Percentiles rank a stretch among this genome's conserved stretches.
Conservation (phyloP, 1,140 invertebrate species). For the Rhopalosiphum maidis region DNA sequence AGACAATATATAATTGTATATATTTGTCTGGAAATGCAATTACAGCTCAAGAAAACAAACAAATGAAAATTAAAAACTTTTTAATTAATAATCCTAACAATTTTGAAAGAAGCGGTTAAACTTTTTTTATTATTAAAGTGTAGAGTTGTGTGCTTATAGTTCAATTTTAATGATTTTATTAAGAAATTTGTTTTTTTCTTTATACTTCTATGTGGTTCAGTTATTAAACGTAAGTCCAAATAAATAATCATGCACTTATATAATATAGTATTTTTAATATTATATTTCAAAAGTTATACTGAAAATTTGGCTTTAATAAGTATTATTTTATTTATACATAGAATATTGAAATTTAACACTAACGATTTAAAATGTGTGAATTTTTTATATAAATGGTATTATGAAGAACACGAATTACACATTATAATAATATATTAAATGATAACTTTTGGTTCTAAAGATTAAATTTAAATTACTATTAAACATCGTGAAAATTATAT, state of each 20-base stretch:
- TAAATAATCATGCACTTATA: not conserved
- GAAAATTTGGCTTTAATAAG: not conserved
- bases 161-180: not conserved
- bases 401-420: not conserved
- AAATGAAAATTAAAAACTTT: constrained; percentile 10
- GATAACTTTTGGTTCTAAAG: not conserved
- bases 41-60: not conserved
- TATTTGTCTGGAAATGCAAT: not conserved
- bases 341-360: not conserved
- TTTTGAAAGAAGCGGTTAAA: not conserved
- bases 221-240: not conserved
- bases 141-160: not conserved
- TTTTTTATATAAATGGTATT: not conserved
- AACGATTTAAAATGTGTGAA: not conserved
- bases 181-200: not conserved
- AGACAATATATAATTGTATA: not conserved
- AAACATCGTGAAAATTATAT: not conserved
- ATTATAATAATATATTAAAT: not conserved
- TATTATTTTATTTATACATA: not conserved
- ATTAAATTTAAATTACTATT: not conserved
- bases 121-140: constrained; percentile 7
- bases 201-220: not conserved
- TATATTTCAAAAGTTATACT: not conserved
- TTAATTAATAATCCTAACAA: constrained; percentile 6
- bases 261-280: not conserved